A percentile compares a stretch with the other conserved stretches of the same genome.
These are phyloP conservation scores for Ciconia maguari DNA, from an alignment of 2,113 vertebrate species.

Conservation along the genomic window DNA sequence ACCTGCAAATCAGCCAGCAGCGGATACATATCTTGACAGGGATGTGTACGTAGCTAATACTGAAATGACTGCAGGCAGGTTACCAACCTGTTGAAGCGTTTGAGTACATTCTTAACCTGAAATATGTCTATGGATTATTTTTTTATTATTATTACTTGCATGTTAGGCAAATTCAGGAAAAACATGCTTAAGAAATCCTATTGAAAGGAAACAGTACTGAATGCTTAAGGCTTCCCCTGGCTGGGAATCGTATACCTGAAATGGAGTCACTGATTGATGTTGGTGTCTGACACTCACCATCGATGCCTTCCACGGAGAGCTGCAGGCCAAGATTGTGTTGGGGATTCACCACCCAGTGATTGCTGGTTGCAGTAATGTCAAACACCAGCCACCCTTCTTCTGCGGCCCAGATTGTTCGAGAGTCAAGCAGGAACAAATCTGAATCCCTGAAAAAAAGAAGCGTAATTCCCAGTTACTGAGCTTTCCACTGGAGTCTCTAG, in stretches of 20 bases:
- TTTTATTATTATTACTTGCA: neutral
- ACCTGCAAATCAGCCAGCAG: neutral
- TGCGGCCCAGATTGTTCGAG: conserved; percentile 91
- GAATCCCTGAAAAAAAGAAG: conserved; percentile 81
- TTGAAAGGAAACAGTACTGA: neutral
- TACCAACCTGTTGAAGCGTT: neutral
- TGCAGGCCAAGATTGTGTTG: conserved; percentile 92
- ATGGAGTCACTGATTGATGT: neutral
- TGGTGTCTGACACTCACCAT: conserved; percentile 77
- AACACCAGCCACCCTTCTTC: conserved; percentile 98
- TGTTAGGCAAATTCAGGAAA: neutral
- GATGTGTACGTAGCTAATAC: neutral
- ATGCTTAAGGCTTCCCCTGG: neutral
- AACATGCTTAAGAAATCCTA: neutral
- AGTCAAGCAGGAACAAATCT: conserved; percentile 91
- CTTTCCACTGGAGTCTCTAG: neutral
- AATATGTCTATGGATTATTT: neutral
- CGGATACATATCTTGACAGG: rapidly evolving
- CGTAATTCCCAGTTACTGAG: neutral
- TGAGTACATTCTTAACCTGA: neutral
- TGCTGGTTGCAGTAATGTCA: conserved; percentile 93
- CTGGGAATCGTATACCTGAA: neutral
- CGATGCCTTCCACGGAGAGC: conserved; percentile 86
- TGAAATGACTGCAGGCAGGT: neutral
- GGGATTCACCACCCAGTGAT: conserved; percentile 96